These are phyloP conservation scores for Octopus bimaculoides DNA, from an alignment of 1,140 invertebrate species.

Conservation along the genomic window DNA sequence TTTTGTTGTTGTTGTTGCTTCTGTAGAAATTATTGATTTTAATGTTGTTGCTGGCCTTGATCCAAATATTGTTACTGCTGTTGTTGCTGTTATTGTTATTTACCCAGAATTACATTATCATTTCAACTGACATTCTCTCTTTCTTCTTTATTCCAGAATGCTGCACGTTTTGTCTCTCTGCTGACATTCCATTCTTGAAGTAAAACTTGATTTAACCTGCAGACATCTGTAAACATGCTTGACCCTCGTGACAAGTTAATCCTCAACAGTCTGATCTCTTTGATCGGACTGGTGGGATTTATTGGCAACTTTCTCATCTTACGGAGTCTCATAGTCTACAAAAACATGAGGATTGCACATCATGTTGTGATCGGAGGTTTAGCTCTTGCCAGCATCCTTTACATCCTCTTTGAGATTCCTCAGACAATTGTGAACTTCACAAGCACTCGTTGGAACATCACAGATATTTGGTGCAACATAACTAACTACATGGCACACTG, in stretches of 20 bases:
- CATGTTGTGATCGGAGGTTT: constrained; percentile 41
- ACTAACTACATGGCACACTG: constrained; percentile 36
- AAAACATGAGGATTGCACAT: constrained; percentile 34
- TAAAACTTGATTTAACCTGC: neutral
- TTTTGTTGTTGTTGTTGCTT: too few species aligned
- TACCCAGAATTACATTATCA: neutral
- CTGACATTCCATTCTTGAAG: neutral
- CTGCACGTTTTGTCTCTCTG: neutral
- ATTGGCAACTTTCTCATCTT: constrained; percentile 44
- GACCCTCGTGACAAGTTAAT: constrained; percentile 28
- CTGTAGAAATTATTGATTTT: neutral
- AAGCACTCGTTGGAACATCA: constrained; percentile 24
- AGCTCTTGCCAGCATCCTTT: constrained; percentile 39
- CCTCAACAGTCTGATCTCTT: constrained; percentile 34
- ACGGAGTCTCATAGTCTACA: constrained; percentile 35
- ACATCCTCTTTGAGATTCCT: constrained; percentile 36
- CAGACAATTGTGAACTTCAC: constrained; percentile 33
- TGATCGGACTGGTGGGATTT: constrained; percentile 42
- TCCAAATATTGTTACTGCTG: neutral
- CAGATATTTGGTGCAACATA: constrained; percentile 41
- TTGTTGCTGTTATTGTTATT: neutral
- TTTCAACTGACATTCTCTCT: neutral
- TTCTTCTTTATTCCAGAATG: neutral
- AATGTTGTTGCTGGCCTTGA: neutral
- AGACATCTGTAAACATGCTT: constrained; percentile 6